Percentiles rank a stretch among this genome's conserved stretches.
These are phyloP conservation scores for Scolanthus callimorphus DNA, from an alignment of 92 coral and sea anemone species.

Conservation along the genomic window DNA sequence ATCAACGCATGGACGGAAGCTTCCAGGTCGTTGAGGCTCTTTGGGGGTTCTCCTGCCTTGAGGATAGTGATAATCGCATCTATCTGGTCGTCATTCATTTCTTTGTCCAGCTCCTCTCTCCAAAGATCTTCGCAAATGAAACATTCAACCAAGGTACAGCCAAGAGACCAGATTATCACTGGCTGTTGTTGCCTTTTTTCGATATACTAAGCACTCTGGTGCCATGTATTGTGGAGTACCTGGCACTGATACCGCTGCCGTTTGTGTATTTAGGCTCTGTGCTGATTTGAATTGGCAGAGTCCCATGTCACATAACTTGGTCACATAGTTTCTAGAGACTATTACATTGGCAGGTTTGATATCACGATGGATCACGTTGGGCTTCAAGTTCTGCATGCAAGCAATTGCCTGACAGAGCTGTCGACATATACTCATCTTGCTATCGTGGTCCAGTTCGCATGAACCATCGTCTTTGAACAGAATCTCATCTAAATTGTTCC, in stretches of 20 bases:
- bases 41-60: background rate
- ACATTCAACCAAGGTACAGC: constrained; percentile 7
- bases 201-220: no score
- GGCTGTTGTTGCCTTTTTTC: constrained; percentile 8
- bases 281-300: no score
- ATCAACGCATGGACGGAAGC: no score
- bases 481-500: no score
- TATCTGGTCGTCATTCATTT: constrained; percentile 6
- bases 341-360: no score
- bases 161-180: constrained; percentile 20
- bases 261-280: no score
- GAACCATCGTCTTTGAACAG: constrained; percentile 24
- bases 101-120: constrained; percentile 6
- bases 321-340: constrained; percentile 24
- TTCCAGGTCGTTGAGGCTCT: constrained; percentile 1
- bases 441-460: constrained; percentile 9
- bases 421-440: constrained; percentile 10
- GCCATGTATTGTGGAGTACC: constrained; percentile 22
- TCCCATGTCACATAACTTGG: constrained; percentile 37
- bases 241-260: background rate
- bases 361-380: no score
- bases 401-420: no score
- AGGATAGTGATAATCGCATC: constrained; percentile 2
- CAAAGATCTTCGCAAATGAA: constrained; percentile 7
- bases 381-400: no score